Evolutionary conservation across 1,140 invertebrate species (phyloP), one percentile per base, ranked within the genome.

Genomic region (Contarinia nasturtii): DNA sequence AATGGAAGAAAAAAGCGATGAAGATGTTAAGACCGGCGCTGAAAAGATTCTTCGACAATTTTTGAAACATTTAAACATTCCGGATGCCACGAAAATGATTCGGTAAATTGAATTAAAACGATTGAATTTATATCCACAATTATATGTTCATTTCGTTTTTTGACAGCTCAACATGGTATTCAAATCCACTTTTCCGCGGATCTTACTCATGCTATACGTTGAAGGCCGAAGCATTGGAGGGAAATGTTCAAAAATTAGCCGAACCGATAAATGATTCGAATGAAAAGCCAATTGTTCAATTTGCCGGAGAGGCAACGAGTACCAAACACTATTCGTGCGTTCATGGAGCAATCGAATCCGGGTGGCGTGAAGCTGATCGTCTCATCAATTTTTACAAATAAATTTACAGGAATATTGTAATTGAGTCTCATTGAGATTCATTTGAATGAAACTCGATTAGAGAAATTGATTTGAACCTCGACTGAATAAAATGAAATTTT

Each of bases 341-440:
- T 5, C 85, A 90, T 59, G 86, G 85, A 8, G 86, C 86, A 1
- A 64, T 86, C 2, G 77, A 82, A 61, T 72, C 75, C 20, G 86
- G 84, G 0, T 79, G 77, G 63, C 68, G 82, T 47, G 85, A 87
- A 64, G 84, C 84, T 15, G 69, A 82, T 41, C 52, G 64, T 49
- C 52, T 70, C 4, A 40, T 40, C 12, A 12, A 40, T 40, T 15
- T 18, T 3, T 40, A 40, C 37, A 40, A 40, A 14, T 10, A 3
- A 27, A 5, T 10, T 5, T 5, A 27, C 27, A 27, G 27, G n/a
- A n/a, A n/a, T n/a, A n/a, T n/a, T n/a, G n/a, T n/a, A n/a, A n/a
- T n/a, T n/a, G n/a, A n/a, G n/a, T n/a, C n/a, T n/a, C 27, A 10
- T 27, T 27, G 27, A 5, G 4, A 27, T 10, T 27, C 27, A 27